These are phyloP conservation scores for Gymnoscopelus microlampas DNA, from an alignment of 2,797 vertebrate species.

Conservation along the genomic window DNA sequence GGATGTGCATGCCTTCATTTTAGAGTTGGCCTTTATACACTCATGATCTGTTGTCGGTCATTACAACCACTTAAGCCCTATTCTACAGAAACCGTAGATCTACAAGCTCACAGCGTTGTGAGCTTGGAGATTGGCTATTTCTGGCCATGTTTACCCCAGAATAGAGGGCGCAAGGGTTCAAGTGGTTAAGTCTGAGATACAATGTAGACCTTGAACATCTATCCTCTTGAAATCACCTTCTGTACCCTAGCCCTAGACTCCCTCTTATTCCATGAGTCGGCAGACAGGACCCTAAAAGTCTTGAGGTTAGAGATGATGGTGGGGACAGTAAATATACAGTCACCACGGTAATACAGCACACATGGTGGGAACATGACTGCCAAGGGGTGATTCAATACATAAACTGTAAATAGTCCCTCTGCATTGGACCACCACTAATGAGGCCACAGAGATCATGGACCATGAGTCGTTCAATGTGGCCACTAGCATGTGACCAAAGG, in stretches of 20 bases:
- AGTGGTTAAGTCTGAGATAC: background rate
- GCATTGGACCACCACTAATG: conserved; percentile 55
- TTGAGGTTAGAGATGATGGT: conserved; percentile 18
- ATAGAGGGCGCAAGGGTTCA: too few relatives aligned
- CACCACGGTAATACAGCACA: conserved; percentile 11
- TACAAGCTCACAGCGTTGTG: too few relatives aligned
- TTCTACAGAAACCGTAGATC: background rate
- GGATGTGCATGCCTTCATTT: background rate
- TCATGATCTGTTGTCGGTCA: too few relatives aligned
- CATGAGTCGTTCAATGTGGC: conserved; percentile 52
- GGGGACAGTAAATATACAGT: conserved; percentile 8
- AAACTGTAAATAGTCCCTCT: conserved; percentile 50
- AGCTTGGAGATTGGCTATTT: too few relatives aligned
- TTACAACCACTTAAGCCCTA: too few relatives aligned
- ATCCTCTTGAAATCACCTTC: conserved; percentile 31
- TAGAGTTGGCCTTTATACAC: too few relatives aligned
- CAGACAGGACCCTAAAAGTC: conserved; percentile 16
- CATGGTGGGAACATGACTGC: conserved; percentile 32
- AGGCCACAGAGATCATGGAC: conserved; percentile 57
- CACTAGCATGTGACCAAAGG: conserved; percentile 56
- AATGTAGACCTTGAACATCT: conserved; percentile 16
- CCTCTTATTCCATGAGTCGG: background rate
- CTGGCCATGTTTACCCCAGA: too few relatives aligned
- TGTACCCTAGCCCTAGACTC: conserved; percentile 8
- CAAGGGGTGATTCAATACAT: conserved; percentile 53